Conservation (phyloP, 2,888 invertebrate genomes). For the Phengaris arion region DNA sequence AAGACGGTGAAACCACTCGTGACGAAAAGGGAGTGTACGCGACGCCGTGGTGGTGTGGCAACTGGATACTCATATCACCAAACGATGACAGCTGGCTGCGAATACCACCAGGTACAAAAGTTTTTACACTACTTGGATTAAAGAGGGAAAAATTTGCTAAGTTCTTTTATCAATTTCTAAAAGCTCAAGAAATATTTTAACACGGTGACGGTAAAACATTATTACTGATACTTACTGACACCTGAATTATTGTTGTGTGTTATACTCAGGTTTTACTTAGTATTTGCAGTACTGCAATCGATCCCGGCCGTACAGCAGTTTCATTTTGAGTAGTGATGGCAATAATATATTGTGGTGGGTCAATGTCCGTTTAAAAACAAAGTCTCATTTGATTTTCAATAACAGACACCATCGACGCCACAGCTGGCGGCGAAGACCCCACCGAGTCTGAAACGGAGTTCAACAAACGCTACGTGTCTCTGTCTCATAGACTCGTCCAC, state of each 20-base stretch:
- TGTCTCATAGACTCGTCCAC: conserved; percentile 93
- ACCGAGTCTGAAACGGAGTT: conserved; percentile 93
- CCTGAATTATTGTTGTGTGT: too few species aligned
- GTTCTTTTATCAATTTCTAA: too few species aligned
- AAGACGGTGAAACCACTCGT: conserved; percentile 63
- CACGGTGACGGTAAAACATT: too few species aligned
- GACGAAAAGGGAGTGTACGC: conserved; percentile 88
- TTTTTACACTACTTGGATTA: neutral
- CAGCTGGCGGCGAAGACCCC: conserved; percentile 63
- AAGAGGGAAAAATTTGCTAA: too few species aligned
- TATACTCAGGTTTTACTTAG: too few species aligned
- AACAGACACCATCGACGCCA: conserved; percentile 54
- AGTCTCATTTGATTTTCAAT: neutral
- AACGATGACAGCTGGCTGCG: conserved; percentile 71
- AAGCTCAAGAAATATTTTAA: too few species aligned
- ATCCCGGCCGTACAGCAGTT: too few species aligned
- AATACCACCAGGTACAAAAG: conserved; percentile 62
- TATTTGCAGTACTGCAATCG: too few species aligned
- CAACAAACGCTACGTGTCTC: conserved; percentile 89
- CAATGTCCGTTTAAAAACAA: too few species aligned
- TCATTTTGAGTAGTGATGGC: too few species aligned
- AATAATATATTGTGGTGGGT: too few species aligned
- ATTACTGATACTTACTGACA: too few species aligned
- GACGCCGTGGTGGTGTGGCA: conserved; percentile 87
- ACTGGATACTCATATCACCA: conserved; percentile 83